Evolutionary conservation across 2,113 vertebrate genomes (phyloP).

Genomic region (Amia ocellicauda): DNA sequence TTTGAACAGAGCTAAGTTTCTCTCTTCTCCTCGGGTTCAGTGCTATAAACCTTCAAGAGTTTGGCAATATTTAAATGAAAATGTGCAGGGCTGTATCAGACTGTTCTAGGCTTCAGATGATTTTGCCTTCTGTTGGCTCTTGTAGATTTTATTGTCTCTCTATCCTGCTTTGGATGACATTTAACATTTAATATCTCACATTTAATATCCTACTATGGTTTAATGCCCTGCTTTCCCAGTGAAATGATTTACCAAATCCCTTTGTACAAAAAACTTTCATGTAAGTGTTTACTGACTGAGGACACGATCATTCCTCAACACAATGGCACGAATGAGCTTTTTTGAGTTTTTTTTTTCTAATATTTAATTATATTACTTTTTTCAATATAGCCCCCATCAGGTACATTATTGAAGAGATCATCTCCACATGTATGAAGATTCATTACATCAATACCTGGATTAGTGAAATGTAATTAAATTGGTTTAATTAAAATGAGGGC

Average conservation of each 20-base stretch:
- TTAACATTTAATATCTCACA: too few species aligned
- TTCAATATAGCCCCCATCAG: not conserved
- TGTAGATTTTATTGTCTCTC: not conserved
- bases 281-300: not conserved
- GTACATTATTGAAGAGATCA: conserved; percentile 24
- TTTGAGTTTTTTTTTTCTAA: not conserved
- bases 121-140: not conserved
- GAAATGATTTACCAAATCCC: not conserved
- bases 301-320: not conserved
- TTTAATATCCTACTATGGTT: not conserved
- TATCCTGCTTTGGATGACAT: not conserved
- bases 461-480: conserved; percentile 49
- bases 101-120: not conserved
- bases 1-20: too few species aligned
- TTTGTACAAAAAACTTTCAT: not conserved
- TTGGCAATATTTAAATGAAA: not conserved
- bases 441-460: conserved; percentile 18
- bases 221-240: not conserved
- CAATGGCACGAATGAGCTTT: not conserved
- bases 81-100: not conserved
- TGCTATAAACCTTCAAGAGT: conserved; percentile 8
- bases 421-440: conserved; percentile 29
- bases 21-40: conserved; percentile 1
- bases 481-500: conserved; percentile 42
- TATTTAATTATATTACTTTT: not conserved